Percentiles rank a stretch among this genome's conserved stretches.
Evolutionary conservation across 2,888 invertebrate species (phyloP).

Genomic region (Homarus gammarus): DNA sequence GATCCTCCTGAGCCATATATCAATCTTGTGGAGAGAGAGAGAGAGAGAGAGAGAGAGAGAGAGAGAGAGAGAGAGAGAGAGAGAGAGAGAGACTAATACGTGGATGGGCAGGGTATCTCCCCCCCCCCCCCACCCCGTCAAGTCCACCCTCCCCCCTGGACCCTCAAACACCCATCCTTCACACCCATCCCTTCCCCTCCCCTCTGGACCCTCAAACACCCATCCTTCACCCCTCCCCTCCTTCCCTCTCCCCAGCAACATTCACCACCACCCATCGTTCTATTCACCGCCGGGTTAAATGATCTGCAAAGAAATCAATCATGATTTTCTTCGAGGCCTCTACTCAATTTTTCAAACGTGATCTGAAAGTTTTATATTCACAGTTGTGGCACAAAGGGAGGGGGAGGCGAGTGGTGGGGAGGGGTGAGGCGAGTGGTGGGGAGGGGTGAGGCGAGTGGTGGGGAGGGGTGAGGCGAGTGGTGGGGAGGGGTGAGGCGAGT

Average conservation of each 20-base stretch:
- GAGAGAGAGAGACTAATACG: background rate
- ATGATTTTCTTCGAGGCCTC: slow-evolving; percentile 54
- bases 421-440: background rate
- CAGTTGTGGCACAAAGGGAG: slow-evolving; percentile 18
- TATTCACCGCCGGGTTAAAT: slow-evolving; percentile 49
- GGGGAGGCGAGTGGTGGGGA: background rate
- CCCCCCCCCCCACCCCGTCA: slow-evolving; percentile 1
- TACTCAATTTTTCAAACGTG: slow-evolving; percentile 55
- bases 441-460: background rate
- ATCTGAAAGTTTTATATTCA: slow-evolving; percentile 52
- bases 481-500: background rate
- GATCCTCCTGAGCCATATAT: background rate
- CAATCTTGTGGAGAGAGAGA: background rate
- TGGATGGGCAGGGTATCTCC: background rate
- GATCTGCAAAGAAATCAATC: slow-evolving; percentile 59
- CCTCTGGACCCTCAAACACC: background rate
- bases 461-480: too few relatives aligned
- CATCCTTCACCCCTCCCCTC: background rate
- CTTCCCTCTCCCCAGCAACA: slow-evolving; percentile 15
- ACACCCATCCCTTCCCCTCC: too few relatives aligned
- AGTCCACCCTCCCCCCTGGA: too few relatives aligned
- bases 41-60: slow-evolving; percentile 22
- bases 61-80: background rate
- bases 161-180: background rate
- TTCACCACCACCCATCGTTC: slow-evolving; percentile 40